Percentiles rank a stretch among this genome's conserved stretches.
phyloP scores from a whole-genome alignment of 1,140 invertebrate genomes.

The Arion vulgaris region DNA sequence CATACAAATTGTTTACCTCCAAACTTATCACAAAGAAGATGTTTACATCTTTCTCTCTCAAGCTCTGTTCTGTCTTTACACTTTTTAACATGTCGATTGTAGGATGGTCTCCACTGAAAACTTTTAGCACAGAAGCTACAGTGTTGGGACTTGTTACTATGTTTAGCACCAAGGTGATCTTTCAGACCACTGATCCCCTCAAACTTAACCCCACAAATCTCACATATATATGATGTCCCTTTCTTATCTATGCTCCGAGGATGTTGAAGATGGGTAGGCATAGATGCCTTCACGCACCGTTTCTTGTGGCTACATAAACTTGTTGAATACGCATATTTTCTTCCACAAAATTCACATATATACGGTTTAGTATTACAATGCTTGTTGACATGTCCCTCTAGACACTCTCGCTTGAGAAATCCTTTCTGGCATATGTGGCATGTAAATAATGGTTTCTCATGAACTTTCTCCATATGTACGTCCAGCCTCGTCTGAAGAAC shows the following conservation, averaged over 20 bases:
- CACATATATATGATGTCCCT: background rate
- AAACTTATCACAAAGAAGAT: background rate
- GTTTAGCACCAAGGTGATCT: constrained; percentile 25
- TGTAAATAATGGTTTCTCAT: constrained; percentile 13
- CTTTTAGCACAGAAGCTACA: constrained; percentile 11
- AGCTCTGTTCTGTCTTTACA: constrained; percentile 23
- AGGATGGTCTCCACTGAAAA: constrained; percentile 31
- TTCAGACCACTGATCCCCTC: constrained; percentile 19
- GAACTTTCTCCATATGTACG: constrained; percentile 24
- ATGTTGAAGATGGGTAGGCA: background rate
- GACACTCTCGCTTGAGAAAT: constrained; percentile 20
- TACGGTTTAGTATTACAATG: constrained; percentile 23
- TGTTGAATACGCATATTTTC: constrained; percentile 21
- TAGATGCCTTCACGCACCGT: background rate
- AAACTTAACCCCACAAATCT: constrained; percentile 17
- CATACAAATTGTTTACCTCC: background rate
- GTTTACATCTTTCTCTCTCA: background rate
- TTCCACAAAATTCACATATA: constrained; percentile 15
- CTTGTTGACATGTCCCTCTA: constrained; percentile 30
- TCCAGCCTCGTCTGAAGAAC: constrained; percentile 15
- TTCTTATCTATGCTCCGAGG: background rate
- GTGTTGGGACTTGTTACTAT: background rate
- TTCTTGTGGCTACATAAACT: constrained; percentile 23
- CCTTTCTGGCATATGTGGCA: constrained; percentile 25
- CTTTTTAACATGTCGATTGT: constrained; percentile 26